These are phyloP conservation scores for Sebastes flavidus DNA, from an alignment of 2,797 vertebrate genomes.

Conservation along the genomic window DNA sequence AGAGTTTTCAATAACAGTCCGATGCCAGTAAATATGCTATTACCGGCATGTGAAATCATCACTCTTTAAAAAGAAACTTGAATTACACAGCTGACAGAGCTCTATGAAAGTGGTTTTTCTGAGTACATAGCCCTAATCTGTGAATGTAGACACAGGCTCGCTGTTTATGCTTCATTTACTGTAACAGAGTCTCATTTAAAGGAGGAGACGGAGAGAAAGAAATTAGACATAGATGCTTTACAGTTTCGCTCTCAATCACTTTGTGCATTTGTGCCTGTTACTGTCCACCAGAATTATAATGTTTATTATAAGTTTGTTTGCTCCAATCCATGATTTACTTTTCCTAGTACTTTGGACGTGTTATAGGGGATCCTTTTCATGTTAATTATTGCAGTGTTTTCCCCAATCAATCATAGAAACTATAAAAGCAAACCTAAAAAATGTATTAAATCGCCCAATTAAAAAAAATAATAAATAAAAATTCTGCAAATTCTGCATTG, in stretches of 20 bases:
- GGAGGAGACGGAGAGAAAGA: constrained; percentile 27
- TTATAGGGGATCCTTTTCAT: neutral
- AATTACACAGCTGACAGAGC: constrained; percentile 77
- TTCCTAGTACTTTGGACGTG: neutral
- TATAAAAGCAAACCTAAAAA: neutral
- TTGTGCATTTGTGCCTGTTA: neutral
- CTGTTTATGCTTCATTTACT: constrained; percentile 69
- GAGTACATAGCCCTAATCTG: constrained; percentile 66
- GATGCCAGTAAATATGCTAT: constrained; percentile 73
- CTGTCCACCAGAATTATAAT: neutral
- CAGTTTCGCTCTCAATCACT: constrained; percentile 4
- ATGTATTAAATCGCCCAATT: no score
- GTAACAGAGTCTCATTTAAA: constrained; percentile 60
- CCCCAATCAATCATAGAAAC: neutral
- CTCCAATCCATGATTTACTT: neutral
- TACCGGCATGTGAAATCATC: constrained; percentile 73
- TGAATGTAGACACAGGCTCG: constrained; percentile 61
- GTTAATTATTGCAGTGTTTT: neutral
- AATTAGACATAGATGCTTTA: constrained; percentile 47
- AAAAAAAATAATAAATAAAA: no score
- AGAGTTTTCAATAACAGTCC: constrained; percentile 65
- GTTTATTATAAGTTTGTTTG: neutral
- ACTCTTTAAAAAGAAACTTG: constrained; percentile 66
- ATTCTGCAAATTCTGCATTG: no score
- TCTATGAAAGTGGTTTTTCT: constrained; percentile 62